Base-by-base conservation (phyloP, 2,797 vertebrate species). In the Phylloscopus collybita region DNA sequence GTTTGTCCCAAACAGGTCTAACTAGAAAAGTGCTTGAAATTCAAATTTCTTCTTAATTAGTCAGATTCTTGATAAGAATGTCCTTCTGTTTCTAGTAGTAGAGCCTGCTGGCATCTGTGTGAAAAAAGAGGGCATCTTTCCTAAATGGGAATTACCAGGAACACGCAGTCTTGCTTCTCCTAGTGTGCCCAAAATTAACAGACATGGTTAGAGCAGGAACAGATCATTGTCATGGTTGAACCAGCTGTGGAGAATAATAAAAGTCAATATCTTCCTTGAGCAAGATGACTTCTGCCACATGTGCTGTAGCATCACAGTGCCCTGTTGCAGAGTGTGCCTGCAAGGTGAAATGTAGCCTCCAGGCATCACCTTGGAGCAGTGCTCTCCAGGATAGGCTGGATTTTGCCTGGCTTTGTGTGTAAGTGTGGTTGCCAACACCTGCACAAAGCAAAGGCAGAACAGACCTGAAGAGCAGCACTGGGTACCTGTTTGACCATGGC, bases 391-490 rank as follows among this genome's bases (percentile, higher is more conserved):
- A 50, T 17, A 18, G 54, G 36, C 69, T 86, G 70, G 50, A 40
- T 81, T 94, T 93, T 90, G 40, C 27, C 45, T 34, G 61, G 19
- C 45, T 91, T 73, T 81, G 25, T 75, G 36, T 78, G 9, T 44
- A 49, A 65, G 42, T 62, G 57, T 49, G 44, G 22, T 69, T 95
- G 23, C 54, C 79, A 83, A 47, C 59, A 86, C 36, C 54, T 75
- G 85, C 54, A 81, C 40, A 72, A 79, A 86, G 38, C n/a, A 78
- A 85, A 80, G 64, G n/a, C 1, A 5, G 69, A 67, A 54, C 42
- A 91, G 86, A 88, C 84, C 90, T 86, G 96, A 92, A 88, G 34
- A 90, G 50, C 91, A 93, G 65, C 92, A 54, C 44, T 56, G 79
- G 26, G 32, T 76, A 71, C 74, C 49, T 89, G 53, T 87, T 87